A percentile compares a stretch with the other conserved stretches of the same genome.
Conservation (phyloP, 2,888 invertebrate species). For the Cistogaster globosa region DNA sequence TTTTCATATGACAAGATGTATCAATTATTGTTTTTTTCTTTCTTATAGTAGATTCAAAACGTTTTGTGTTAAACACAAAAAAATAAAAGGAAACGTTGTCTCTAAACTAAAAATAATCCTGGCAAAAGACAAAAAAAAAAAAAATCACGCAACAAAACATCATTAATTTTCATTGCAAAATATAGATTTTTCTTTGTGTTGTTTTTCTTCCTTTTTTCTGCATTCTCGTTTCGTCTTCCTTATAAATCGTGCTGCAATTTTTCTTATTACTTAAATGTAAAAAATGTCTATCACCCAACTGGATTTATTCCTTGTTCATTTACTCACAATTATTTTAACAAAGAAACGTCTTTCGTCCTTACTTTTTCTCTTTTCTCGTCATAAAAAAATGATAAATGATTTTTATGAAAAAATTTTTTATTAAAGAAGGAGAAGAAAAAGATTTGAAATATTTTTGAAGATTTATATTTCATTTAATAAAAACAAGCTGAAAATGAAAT, state of each 20-base stretch:
- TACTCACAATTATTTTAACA: constrained; percentile 17
- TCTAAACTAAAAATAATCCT: neutral
- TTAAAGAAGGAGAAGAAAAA: constrained; percentile 7
- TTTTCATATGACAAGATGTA: too few relatives aligned
- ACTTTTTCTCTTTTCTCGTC: constrained; percentile 4
- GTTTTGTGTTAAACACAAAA: too few relatives aligned
- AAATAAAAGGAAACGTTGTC: too few relatives aligned
- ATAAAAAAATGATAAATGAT: constrained; percentile 62
- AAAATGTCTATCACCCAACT: constrained; percentile 11
- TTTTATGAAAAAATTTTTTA: constrained; percentile 18
- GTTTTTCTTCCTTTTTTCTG: neutral
- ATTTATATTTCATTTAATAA: constrained; percentile 16
- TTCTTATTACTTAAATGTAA: constrained; percentile 9
- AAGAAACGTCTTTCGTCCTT: constrained; percentile 6
- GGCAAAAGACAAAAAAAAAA: neutral
- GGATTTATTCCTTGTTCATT: neutral
- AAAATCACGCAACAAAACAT: neutral
- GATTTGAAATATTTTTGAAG: constrained; percentile 3
- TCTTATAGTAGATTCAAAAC: too few relatives aligned
- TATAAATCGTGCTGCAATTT: constrained; percentile 20
- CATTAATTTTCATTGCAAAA: constrained; percentile 46
- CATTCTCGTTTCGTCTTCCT: neutral
- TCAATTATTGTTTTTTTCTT: too few relatives aligned
- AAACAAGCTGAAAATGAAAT: constrained; percentile 9
- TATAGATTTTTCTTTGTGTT: constrained; percentile 14